Evolutionary conservation across 2,888 invertebrate genomes (phyloP), one percentile per base, ranked within the genome.

Genomic region (Isotomurus palustris): DNA sequence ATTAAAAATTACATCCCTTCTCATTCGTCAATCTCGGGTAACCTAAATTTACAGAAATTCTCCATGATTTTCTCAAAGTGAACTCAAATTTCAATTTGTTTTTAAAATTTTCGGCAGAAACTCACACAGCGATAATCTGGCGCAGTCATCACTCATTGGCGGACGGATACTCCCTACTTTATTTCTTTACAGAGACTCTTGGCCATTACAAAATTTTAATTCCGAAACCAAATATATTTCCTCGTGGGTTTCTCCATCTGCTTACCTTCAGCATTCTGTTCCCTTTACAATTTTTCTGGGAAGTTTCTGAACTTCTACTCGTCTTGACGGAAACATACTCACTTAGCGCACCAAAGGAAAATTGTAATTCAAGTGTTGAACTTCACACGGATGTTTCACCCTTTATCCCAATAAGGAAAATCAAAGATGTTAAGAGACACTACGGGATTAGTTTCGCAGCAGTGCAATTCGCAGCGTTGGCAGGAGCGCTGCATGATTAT

Each of bases 91-190:
- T n/a, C n/a, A n/a, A n/a, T n/a, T n/a, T n/a, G n/a, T n/a, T n/a
- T n/a, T n/a, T n/a, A n/a, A n/a, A n/a, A n/a, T n/a, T n/a, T n/a
- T n/a, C n/a, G n/a, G n/a, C 19, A n/a, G 8, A 3, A 10, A 19
- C 35, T 19, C 45, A 53, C 35, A 35, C 53, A 1, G 29, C 22
- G 44, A 12, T 53, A 3, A 35, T 35, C 12, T 58, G 40, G 12
- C 32, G 53, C 19, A 24, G 48, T 43, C 53, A 58, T 8, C 58
- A 58, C 32, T 17, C 48, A 6, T 14, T 58, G 19, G 53, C 53
- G 1, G 58, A 58, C 43, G 58, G 58, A 3, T 45, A 44, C 36
- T 44, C 44, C 19, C 29, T 44, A 25, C 24, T 53, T 2, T 32
- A 45, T n/a, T 8, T 53, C 10, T 21, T 53, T 8, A 21, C 12